Evolutionary conservation across 2,888 invertebrate species (phyloP).

Genomic region (Smittia sp.): DNA sequence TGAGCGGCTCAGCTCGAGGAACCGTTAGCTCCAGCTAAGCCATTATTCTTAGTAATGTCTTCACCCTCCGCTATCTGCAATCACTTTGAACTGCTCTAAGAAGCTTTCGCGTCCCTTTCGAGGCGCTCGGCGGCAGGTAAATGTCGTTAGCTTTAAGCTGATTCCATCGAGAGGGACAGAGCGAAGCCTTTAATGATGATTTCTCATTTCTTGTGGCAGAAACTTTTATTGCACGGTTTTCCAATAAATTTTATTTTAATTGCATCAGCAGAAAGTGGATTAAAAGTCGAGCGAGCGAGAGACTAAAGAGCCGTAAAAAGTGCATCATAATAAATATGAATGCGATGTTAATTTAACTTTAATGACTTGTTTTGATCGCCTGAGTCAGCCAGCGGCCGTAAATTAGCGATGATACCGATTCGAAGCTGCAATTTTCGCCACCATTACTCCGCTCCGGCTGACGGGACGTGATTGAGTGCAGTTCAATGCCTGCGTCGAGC

Average conservation of each 20-base stretch:
- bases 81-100: neutral
- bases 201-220: neutral
- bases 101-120: neutral
- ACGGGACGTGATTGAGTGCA: too few species aligned
- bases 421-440: too few species aligned
- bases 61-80: neutral
- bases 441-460: too few species aligned
- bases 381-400: neutral
- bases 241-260: constrained; percentile 3
- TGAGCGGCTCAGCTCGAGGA: too few species aligned
- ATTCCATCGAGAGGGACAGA: too few species aligned
- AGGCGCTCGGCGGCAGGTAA: neutral
- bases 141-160: neutral
- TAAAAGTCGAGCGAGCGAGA: neutral
- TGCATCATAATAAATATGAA: neutral
- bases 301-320: neutral
- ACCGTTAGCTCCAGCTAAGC: neutral
- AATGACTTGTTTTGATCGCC: constrained; percentile 6
- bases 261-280: constrained; percentile 11
- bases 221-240: neutral
- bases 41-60: neutral
- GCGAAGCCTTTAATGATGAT: neutral
- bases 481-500: too few species aligned
- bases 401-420: neutral
- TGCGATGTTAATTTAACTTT: constrained; percentile 6